phyloP scores from a whole-genome alignment of 1,140 invertebrate species.

The Halesus radiatus region DNA sequence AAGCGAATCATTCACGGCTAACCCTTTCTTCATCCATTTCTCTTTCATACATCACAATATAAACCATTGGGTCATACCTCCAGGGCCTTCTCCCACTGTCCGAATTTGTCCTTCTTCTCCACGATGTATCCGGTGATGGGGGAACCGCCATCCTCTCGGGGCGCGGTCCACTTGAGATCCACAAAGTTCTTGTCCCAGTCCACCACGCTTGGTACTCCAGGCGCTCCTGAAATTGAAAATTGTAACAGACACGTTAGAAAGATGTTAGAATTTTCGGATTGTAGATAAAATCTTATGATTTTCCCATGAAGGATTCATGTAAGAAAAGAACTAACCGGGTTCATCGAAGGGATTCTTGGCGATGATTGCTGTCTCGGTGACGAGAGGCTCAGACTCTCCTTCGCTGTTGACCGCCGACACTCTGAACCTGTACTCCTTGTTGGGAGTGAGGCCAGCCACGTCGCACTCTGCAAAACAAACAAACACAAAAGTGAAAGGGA shows the following conservation, averaged over 20 bases:
- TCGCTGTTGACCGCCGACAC: conserved; percentile 96
- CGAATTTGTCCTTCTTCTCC: conserved; percentile 95
- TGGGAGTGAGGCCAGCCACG: conserved; percentile 88
- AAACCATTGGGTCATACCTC: conserved; percentile 66
- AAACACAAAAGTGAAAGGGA: too few relatives aligned
- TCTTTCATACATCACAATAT: too few relatives aligned
- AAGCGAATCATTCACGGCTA: too few relatives aligned
- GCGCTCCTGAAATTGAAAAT: conserved; percentile 72
- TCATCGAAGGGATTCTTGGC: conserved; percentile 98
- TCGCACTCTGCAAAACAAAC: conserved; percentile 74
- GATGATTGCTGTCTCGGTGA: conserved; percentile 86
- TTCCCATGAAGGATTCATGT: too few relatives aligned
- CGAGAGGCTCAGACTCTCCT: conserved; percentile 95
- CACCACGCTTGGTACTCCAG: conserved; percentile 89
- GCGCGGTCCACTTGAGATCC: conserved; percentile 89
- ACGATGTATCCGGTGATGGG: conserved; percentile 90
- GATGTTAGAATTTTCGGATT: too few relatives aligned
- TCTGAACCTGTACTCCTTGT: conserved; percentile 95
- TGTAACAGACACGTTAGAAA: background rate
- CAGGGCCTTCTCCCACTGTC: conserved; percentile 93
- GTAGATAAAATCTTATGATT: too few relatives aligned
- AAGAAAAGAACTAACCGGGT: conserved; percentile 75
- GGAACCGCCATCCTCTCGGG: conserved; percentile 85
- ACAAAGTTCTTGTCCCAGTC: conserved; percentile 98
- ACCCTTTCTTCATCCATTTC: too few relatives aligned